phyloP scores from a whole-genome alignment of 2,888 invertebrate genomes.

The Trichopoda pennipes region DNA sequence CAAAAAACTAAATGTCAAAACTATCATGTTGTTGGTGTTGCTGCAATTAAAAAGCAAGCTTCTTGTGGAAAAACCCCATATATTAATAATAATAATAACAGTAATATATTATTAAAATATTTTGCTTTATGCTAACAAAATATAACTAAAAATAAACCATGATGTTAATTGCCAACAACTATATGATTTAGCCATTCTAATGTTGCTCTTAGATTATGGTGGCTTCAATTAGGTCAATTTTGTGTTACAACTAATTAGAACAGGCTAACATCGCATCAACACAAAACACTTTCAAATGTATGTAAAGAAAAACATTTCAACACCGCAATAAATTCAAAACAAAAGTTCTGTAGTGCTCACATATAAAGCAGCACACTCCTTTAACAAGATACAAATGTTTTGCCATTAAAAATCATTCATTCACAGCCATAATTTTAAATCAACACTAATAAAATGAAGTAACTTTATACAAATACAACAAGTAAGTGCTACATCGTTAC shows the following conservation, averaged over 20 bases:
- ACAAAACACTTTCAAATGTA: background rate
- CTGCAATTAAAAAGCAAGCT: too few species aligned
- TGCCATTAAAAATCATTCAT: conserved; percentile 55
- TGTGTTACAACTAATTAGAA: background rate
- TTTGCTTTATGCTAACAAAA: too few species aligned
- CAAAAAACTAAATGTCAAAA: too few species aligned
- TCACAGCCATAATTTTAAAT: conserved; percentile 47
- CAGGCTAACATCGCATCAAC: conserved; percentile 2
- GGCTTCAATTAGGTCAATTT: background rate
- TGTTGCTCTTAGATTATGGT: too few species aligned
- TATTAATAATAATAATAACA: too few species aligned
- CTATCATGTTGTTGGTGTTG: too few species aligned
- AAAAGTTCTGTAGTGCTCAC: background rate
- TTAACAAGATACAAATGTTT: conserved; percentile 49
- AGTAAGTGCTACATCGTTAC: conserved; percentile 21
- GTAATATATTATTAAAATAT: too few species aligned
- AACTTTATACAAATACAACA: conserved; percentile 30
- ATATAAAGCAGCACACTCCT: conserved; percentile 8
- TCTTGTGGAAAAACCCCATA: too few species aligned
- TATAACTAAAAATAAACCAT: too few species aligned
- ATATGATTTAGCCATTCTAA: too few species aligned
- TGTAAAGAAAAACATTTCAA: background rate
- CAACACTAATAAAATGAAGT: conserved; percentile 55
- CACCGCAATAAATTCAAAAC: background rate
- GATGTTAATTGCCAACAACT: too few species aligned